phyloP scores from a whole-genome alignment of 2,888 invertebrate species.

The Pandemis heparana region DNA sequence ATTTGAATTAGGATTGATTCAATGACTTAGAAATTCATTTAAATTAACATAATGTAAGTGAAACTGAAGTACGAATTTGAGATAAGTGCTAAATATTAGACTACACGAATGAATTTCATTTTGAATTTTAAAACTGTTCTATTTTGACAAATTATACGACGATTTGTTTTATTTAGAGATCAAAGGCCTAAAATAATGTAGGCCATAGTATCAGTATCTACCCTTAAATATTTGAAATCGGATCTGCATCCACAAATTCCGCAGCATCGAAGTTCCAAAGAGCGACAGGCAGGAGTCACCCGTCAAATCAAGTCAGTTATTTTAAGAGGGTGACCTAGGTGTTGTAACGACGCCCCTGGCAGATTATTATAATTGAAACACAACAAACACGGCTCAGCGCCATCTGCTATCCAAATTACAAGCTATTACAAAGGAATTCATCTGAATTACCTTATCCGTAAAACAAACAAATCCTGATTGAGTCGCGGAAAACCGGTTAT shows the following conservation, averaged over 20 bases:
- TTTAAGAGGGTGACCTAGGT: neutral
- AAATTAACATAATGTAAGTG: no score
- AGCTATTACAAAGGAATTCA: conserved; percentile 36
- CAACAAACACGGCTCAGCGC: conserved; percentile 32
- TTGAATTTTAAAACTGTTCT: no score
- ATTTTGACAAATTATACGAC: no score
- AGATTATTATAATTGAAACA: conserved; percentile 38
- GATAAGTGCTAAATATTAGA: no score
- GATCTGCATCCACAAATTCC: neutral
- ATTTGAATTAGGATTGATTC: no score
- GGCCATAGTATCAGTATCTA: neutral
- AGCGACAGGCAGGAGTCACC: neutral
- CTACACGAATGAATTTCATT: no score
- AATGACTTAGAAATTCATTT: no score
- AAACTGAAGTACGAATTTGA: no score
- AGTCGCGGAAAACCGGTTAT: conserved; percentile 43
- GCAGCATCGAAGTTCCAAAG: neutral
- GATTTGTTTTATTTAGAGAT: no score
- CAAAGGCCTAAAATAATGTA: neutral
- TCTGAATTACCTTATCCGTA: conserved; percentile 44
- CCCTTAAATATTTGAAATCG: neutral
- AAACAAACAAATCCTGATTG: conserved; percentile 47
- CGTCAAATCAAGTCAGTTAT: conserved; percentile 3
- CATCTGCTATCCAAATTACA: conserved; percentile 39
- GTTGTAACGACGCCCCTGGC: conserved; percentile 8